Evolutionary conservation across 2,113 vertebrate species (phyloP).

Genomic region (Dasyornis broadbenti): DNA sequence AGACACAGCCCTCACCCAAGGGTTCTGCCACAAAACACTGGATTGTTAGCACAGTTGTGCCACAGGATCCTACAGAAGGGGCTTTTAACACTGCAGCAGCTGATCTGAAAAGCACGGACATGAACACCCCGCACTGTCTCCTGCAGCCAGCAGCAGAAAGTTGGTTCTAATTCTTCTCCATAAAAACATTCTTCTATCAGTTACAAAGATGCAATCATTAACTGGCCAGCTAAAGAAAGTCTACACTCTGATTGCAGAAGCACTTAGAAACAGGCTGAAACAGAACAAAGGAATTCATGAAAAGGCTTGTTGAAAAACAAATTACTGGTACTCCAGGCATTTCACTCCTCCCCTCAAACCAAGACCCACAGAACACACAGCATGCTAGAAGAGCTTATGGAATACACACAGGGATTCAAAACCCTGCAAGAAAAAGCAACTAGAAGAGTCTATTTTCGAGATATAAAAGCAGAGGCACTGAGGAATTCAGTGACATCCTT

Average conservation of each 20-base stretch:
- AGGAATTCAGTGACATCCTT: not conserved
- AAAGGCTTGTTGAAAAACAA: not conserved
- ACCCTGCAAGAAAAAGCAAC: not conserved
- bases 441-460: not conserved
- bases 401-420: not conserved
- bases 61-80: fast-evolving
- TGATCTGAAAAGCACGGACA: fast-evolving
- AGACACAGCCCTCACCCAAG: not conserved
- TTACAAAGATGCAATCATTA: fast-evolving
- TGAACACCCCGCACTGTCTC: fast-evolving
- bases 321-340: not conserved
- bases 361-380: not conserved
- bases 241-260: not conserved
- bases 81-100: not conserved
- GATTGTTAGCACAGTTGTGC: too few species aligned
- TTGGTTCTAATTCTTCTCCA: fast-evolving
- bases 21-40: not conserved
- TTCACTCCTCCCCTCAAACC: not conserved
- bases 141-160: not conserved
- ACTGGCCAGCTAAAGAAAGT: not conserved
- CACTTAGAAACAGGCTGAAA: not conserved
- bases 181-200: not conserved
- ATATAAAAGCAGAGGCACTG: not conserved
- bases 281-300: not conserved
- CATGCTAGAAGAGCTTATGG: not conserved